phyloP scores from a whole-genome alignment of 2,797 vertebrate species.

The Holocentrus rufus region DNA sequence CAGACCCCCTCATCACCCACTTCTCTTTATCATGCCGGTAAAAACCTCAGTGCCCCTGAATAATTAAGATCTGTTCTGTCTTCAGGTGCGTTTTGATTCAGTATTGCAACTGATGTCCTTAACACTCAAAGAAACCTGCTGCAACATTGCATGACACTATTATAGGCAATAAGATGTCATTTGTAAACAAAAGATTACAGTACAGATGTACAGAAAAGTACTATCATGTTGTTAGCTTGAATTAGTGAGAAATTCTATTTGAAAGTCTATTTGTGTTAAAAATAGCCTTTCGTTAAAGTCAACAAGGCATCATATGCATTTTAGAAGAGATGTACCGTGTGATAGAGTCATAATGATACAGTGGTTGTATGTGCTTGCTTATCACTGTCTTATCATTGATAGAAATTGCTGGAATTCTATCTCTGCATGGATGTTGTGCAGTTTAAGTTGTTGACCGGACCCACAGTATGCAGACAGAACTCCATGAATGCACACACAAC shows the following conservation, averaged over 20 bases:
- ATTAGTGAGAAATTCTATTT: neutral
- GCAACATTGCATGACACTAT: slow-evolving; percentile 19
- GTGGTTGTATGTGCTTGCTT: neutral
- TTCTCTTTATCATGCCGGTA: slow-evolving; percentile 13
- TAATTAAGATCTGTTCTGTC: neutral
- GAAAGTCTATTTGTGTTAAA: neutral
- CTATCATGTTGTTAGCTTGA: slow-evolving; percentile 3
- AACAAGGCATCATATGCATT: slow-evolving; percentile 31
- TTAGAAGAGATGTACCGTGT: slow-evolving; percentile 1
- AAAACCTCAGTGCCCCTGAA: neutral
- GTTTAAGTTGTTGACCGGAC: neutral
- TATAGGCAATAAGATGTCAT: slow-evolving; percentile 53
- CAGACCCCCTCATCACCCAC: slow-evolving; percentile 4
- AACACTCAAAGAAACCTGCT: slow-evolving; percentile 1
- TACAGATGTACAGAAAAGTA: slow-evolving; percentile 31
- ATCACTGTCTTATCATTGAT: neutral
- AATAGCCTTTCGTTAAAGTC: slow-evolving; percentile 1
- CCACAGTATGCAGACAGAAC: neutral
- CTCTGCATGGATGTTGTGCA: neutral
- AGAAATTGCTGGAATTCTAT: neutral
- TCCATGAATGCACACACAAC: neutral
- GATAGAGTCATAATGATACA: neutral
- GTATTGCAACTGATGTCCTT: slow-evolving; percentile 7
- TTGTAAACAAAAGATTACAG: slow-evolving; percentile 60
- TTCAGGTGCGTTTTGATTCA: slow-evolving; percentile 22